Evolutionary conservation across 2,797 vertebrate species (phyloP), one percentile per base, ranked within the genome.

Genomic region (Schizopygopsis pylzovi): DNA sequence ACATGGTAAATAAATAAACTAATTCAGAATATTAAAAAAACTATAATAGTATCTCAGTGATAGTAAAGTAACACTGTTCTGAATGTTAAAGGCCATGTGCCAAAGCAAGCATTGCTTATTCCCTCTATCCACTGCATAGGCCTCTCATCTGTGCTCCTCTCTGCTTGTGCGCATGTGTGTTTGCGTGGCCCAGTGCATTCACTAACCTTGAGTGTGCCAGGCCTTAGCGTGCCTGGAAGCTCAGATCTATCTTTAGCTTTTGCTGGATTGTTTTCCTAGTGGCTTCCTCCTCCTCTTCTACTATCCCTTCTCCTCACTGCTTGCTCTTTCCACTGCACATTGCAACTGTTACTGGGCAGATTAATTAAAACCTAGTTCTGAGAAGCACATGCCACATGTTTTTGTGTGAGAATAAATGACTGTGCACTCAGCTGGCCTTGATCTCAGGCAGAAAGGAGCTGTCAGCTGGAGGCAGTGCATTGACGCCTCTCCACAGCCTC

Each of bases 211-310:
- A 93, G 91, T 92, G 90, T 85, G 91, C 88, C 90, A 91, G 90
- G 93, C 91, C 90, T 90, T 90, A 89, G 89, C 89, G 90, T 93
- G 94, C 92, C 94, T 93, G 89, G 85, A 7, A 95, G 94, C 92
- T n/a, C 89, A 88, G 89, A 79, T 90, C 95, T 96, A 95, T 95
- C 94, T 95, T 96, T 95, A 96, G 94, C 94, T 89, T 91, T 89
- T 89, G 70, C 91, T 93, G 92, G 92, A 93, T 91, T 93, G 93
- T 93, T 92, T 93, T 92, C 92, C 91, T 91, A 91, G 88, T 90
- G 90, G 92, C 90, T 91, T 93, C 90, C 80, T 89, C 68, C 70
- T 88, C 49, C 92, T 92, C 91, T 89, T 86, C 91, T 84, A 89
- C 91, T 83, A 88, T 90, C 84, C 87, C 84, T 85, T 92, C 89